Base-by-base conservation (phyloP, 2,797 vertebrate genomes). In the Meda fulgida region DNA sequence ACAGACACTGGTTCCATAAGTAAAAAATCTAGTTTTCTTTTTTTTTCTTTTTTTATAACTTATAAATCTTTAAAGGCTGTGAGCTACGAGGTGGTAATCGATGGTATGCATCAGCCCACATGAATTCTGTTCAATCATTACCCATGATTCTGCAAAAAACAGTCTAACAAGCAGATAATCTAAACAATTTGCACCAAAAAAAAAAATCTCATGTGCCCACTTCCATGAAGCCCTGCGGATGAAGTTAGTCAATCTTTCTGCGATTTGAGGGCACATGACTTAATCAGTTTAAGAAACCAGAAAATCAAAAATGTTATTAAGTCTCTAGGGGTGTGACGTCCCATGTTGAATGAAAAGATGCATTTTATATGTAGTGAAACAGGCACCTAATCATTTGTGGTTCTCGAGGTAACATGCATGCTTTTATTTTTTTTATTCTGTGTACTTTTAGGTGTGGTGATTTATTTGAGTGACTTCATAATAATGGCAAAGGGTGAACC, bases 401-500 rank as follows among this genome's bases (percentile, higher is more conserved):
- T 40, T 9, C 4, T 26, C 14, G 4, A 11, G 0, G 2, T 60
- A 18, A 58, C 36, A 9, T 16, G 0, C 31, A n/a, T n/a, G 7
- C 31, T 31, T 38, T 51, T 4, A 7, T 29, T 26, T 14, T 38
- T 23, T 34, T 40, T 11, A 86, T 75, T n/a, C 29, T 84, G 43
- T 88, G 85, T 88, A 84, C 86, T 80, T 89, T 84, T 84, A 89
- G 87, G 83, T 77, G 43, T 67, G 46, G 36, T 10, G 23, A 77
- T 77, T n/a, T 31, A 66, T 73, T 84, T 29, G 3, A 78, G 72
- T 72, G 7, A 13, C 43, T 31, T 43, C 16, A 5, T 91, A 91
- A 95, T 83, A 79, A 97, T 97, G 96, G 96, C 95, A 90, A 97
- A 97, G 95, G 95, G 96, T 86, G 96, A 97, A 71, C 95, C 96